Conservation (phyloP, 2,888 invertebrate species). For the Campaea margaritaria region DNA sequence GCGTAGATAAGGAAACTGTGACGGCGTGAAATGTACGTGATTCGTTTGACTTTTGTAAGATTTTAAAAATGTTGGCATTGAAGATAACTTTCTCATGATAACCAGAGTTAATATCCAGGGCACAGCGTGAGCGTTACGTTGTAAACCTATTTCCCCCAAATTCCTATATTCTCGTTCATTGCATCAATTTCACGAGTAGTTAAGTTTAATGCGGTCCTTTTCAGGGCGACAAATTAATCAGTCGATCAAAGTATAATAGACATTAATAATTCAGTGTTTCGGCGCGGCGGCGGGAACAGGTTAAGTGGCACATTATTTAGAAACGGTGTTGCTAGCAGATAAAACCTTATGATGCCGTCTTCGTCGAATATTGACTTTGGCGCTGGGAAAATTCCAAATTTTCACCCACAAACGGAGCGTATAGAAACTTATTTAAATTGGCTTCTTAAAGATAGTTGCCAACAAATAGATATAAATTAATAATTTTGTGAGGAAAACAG, state of each 20-base stretch:
- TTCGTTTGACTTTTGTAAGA: too few species aligned
- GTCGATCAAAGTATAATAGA: conserved; percentile 39
- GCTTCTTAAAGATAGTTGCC: too few species aligned
- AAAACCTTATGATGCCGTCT: neutral
- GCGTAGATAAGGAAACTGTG: too few species aligned
- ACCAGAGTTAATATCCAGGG: conserved; percentile 6
- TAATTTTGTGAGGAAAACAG: too few species aligned
- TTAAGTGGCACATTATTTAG: conserved; percentile 6
- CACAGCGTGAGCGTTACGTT: conserved; percentile 6
- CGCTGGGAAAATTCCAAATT: too few species aligned
- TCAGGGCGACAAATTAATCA: conserved; percentile 37
- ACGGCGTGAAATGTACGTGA: too few species aligned
- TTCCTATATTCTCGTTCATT: conserved; percentile 12
- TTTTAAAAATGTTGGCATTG: too few species aligned
- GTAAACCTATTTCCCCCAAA: conserved; percentile 20
- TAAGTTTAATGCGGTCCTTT: conserved; percentile 29
- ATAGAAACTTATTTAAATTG: too few species aligned
- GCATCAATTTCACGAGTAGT: conserved; percentile 24
- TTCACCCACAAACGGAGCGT: too few species aligned
- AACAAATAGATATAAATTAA: too few species aligned
- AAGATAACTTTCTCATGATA: too few species aligned
- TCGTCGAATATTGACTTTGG: neutral
- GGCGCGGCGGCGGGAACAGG: conserved; percentile 8
- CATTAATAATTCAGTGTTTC: conserved; percentile 31
- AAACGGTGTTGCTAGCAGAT: conserved; percentile 2